Evolutionary conservation across 2,888 invertebrate species (phyloP), one percentile per base, ranked within the genome.

Genomic region (Oxyteleia sp.): DNA sequence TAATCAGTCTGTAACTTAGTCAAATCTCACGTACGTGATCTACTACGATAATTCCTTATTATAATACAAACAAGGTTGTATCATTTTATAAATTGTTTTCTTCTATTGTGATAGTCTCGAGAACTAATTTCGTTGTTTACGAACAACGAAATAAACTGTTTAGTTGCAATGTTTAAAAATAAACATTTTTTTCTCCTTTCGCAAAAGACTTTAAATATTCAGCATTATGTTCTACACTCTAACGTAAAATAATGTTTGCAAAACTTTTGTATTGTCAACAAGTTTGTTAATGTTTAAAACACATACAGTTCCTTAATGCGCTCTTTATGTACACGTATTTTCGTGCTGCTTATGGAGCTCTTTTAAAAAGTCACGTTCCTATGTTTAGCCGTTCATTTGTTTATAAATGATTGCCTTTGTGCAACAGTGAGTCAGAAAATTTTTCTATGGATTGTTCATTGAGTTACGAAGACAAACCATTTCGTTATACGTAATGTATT

Each of bases 21-120:
- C 61, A 55, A 32, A 64, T 75, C 69, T 75, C 82, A 69, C 75
- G 82, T 76, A 76, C 75, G 71, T 71, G 75, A 82, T 82, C 71
- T 76, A 53, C 68, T 75, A 47, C 38, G 64, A 64, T 64, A 43
- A 43, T 59, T 57, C 43, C 32, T 29, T 49, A 38, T 71, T 51
- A 55, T 71, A 64, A 64, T 26, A 41, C 43, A 57, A 64, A 75
- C 64, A 74, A 59, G 11, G 45, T n/a, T 35, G 59, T 47, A 64
- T 38, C 47, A 13, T 16, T 18, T 18, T 13, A 29, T 7, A 72
- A 43, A 69, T 23, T 71, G 43, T 53, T 68, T 69, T 69, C 43
- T 61, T 59, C 7, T 20, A 18, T 45, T 32, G n/a, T n/a, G n/a
- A n/a, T n/a, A n/a, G n/a, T n/a, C n/a, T n/a, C n/a, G 11, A 20